Evolutionary conservation across 2,888 invertebrate genomes (phyloP).

Genomic region (Odontomyia ornata): DNA sequence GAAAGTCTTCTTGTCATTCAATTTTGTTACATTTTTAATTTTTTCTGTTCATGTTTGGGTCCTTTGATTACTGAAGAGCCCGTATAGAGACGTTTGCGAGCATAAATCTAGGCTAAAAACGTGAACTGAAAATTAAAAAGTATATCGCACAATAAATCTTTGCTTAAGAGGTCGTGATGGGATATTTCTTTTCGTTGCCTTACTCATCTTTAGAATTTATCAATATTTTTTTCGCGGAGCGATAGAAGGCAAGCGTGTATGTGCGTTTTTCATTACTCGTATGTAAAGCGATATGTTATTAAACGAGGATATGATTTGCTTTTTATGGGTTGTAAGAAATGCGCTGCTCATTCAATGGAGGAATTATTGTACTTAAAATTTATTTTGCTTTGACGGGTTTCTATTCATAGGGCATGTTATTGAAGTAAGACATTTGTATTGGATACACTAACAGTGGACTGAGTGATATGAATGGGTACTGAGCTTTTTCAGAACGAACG

Average conservation of each 20-base stretch:
- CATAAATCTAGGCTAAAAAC: slow-evolving; percentile 46
- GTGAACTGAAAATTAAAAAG: slow-evolving; percentile 49
- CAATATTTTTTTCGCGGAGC: slow-evolving; percentile 25
- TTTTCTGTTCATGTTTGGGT: slow-evolving; percentile 9
- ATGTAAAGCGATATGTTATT: slow-evolving; percentile 35
- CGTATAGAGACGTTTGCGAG: slow-evolving; percentile 34
- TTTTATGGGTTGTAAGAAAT: slow-evolving; percentile 7
- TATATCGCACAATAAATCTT: slow-evolving; percentile 50
- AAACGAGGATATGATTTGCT: slow-evolving; percentile 32
- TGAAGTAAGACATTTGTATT: too few relatives aligned
- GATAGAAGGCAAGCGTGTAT: neutral
- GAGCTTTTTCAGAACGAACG: too few relatives aligned
- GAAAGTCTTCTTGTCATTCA: slow-evolving; percentile 6
- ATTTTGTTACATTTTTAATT: slow-evolving; percentile 34
- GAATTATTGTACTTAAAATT: too few relatives aligned
- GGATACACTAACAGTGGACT: too few relatives aligned
- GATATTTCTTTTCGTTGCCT: slow-evolving; percentile 30
- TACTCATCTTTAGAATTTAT: slow-evolving; percentile 21
- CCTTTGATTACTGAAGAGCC: slow-evolving; percentile 26
- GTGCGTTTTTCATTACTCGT: neutral
- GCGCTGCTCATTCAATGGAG: too few relatives aligned
- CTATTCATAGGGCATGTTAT: too few relatives aligned
- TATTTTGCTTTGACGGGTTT: too few relatives aligned
- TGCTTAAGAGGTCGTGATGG: slow-evolving; percentile 47
- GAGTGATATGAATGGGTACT: too few relatives aligned